Conservation (phyloP, 37 sponge, comb jelly and placozoan genomes). For the Ephydatia muelleri region DNA sequence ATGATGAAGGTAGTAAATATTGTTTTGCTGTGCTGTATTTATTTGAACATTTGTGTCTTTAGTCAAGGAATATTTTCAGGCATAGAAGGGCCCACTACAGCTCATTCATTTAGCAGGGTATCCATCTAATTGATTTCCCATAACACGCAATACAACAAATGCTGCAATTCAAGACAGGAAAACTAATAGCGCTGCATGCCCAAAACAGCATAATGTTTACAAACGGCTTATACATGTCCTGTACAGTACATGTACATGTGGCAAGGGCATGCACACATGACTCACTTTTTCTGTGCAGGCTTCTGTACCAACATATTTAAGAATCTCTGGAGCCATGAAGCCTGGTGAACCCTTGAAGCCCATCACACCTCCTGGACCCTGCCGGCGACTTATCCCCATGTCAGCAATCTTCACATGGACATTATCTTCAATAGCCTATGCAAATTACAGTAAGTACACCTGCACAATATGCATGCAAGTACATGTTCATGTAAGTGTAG, state of each 20-base stretch:
- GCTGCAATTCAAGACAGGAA: not conserved
- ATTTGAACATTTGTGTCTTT: too few relatives aligned
- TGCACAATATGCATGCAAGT: not conserved
- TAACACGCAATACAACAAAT: too few relatives aligned
- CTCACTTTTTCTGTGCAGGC: constrained; percentile 80
- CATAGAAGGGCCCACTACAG: too few relatives aligned
- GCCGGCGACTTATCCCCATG: constrained; percentile 82
- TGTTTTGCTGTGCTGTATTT: too few relatives aligned
- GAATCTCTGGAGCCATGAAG: constrained; percentile 95
- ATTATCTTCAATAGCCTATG: not conserved
- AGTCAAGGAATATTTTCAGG: too few relatives aligned
- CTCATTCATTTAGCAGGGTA: too few relatives aligned
- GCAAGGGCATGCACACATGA: too few relatives aligned
- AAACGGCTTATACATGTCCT: not conserved
- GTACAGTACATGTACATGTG: too few relatives aligned
- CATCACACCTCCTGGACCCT: constrained; percentile 63
- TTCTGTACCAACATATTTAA: constrained; percentile 81
- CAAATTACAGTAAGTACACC: not conserved
- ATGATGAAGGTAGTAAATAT: too few relatives aligned
- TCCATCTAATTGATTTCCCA: too few relatives aligned
- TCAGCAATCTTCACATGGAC: constrained; percentile 86
- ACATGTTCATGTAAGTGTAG: not conserved
- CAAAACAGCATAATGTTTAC: not conserved
- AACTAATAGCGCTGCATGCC: not conserved
- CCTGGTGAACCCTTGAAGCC: constrained; percentile 87